These are phyloP conservation scores for Eidolon helvum DNA, from an alignment of 2,113 vertebrate genomes.

Conservation along the genomic window DNA sequence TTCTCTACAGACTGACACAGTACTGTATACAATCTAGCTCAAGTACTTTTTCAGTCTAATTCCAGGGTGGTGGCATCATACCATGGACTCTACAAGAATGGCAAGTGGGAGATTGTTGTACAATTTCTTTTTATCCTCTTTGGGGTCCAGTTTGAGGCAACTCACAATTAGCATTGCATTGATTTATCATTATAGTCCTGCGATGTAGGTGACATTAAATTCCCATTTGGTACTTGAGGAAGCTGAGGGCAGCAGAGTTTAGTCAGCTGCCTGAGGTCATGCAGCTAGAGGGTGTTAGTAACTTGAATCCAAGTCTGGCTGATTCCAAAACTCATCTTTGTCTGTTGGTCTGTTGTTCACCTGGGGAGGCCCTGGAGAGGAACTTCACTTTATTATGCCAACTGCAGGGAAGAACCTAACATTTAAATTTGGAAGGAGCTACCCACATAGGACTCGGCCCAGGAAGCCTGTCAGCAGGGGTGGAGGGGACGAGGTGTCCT, in stretches of 20 bases:
- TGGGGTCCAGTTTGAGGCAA: neutral
- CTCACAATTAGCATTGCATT: neutral
- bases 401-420: slow-evolving; percentile 45
- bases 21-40: slow-evolving; percentile 56
- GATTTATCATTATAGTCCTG: neutral
- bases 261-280: neutral
- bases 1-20: slow-evolving; percentile 61
- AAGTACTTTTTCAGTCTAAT: slow-evolving; percentile 37
- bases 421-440: slow-evolving; percentile 40
- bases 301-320: neutral
- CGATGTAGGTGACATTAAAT: neutral
- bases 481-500: neutral
- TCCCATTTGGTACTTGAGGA: neutral
- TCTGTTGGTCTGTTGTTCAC: neutral
- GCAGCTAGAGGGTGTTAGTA: neutral
- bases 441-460: neutral
- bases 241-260: neutral
- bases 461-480: neutral
- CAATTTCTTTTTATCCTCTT: neutral
- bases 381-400: slow-evolving; percentile 54
- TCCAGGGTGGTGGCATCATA: slow-evolving; percentile 28
- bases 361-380: neutral
- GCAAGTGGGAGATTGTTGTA: neutral
- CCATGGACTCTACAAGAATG: neutral
- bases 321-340: neutral